These are phyloP conservation scores for Epirrhoe alternata DNA, from an alignment of 2,888 invertebrate genomes.

Conservation along the genomic window DNA sequence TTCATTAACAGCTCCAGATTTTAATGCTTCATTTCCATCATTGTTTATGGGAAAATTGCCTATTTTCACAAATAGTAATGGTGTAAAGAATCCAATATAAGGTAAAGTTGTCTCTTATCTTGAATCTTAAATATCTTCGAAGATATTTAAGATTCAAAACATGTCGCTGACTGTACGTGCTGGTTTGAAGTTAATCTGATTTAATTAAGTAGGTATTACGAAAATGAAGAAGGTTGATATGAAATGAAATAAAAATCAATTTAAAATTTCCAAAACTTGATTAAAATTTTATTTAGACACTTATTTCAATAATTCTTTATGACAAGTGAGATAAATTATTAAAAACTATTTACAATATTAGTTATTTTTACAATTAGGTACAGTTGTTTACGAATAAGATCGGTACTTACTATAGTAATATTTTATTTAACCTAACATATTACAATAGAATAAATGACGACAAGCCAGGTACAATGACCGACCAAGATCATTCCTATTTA, in stretches of 20 bases:
- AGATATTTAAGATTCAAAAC: too few relatives aligned
- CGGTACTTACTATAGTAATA: background rate
- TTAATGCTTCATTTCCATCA: too few relatives aligned
- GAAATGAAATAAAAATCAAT: slow-evolving; percentile 5
- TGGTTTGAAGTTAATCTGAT: too few relatives aligned
- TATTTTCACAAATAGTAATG: too few relatives aligned
- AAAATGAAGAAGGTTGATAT: background rate
- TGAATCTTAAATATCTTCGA: too few relatives aligned
- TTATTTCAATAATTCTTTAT: slow-evolving; percentile 11
- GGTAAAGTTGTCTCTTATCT: too few relatives aligned
- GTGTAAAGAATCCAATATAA: too few relatives aligned
- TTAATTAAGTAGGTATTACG: too few relatives aligned
- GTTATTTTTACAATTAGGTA: slow-evolving; percentile 14
- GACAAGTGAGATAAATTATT: slow-evolving; percentile 27
- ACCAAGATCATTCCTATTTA: too few relatives aligned
- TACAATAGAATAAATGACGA: background rate
- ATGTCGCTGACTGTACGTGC: too few relatives aligned
- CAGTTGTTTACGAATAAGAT: background rate
- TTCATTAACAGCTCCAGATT: too few relatives aligned
- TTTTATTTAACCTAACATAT: background rate
- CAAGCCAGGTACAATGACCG: background rate
- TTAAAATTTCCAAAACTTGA: slow-evolving; percentile 12
- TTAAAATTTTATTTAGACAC: slow-evolving; percentile 28
- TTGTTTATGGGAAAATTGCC: too few relatives aligned
- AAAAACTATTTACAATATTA: slow-evolving; percentile 26